Evolutionary conservation across 2,797 vertebrate genomes (phyloP), one percentile per base, ranked within the genome.

Genomic region (Gymnoscopelus braueri): DNA sequence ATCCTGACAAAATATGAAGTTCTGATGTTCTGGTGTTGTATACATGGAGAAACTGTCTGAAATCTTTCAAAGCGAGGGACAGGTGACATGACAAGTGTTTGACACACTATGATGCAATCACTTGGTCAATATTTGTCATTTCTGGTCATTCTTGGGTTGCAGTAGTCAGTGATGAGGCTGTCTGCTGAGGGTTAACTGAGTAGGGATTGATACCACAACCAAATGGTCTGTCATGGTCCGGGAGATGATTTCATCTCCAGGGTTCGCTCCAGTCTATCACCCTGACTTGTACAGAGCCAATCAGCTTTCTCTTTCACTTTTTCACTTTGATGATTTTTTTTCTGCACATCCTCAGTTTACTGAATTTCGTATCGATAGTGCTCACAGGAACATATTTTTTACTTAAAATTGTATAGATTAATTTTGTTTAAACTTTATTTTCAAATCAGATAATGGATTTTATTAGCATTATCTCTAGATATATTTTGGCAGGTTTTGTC

Each of bases 71-170:
- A 48, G 29, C 66, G 62, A 19, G 59, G 32, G 50, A 32, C 57
- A 51, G 4, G 26, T 23, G 0, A 3, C 19, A 44, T 68, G 58
- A 39, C 23, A 67, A 24, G 72, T 55, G 12, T 56, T 26, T 59
- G 63, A 56, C 69, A 47, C 63, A 71, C 75, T 62, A n/a, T 62
- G 58, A 77, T 80, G 69, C 68, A 76, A 85, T 70, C 49, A 72
- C 54, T 63, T 81, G 81, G 85, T 89, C 80, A 79, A 78, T 89
- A 80, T 81, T 80, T 79, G 65, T 78, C 79, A 70, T 72, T 63
- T 79, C 63, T 69, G 58, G 63, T 81, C 78, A 71, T 53, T 75
- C 67, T 56, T 60, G 23, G 48, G 71, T 19, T 59, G 70, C 74
- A 63, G 24, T 3, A 9, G 48, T 50, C 35, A 1, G 65, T 59